Evolutionary conservation across 2,888 invertebrate species (phyloP).

Genomic region (Drosophila prostipennis): DNA sequence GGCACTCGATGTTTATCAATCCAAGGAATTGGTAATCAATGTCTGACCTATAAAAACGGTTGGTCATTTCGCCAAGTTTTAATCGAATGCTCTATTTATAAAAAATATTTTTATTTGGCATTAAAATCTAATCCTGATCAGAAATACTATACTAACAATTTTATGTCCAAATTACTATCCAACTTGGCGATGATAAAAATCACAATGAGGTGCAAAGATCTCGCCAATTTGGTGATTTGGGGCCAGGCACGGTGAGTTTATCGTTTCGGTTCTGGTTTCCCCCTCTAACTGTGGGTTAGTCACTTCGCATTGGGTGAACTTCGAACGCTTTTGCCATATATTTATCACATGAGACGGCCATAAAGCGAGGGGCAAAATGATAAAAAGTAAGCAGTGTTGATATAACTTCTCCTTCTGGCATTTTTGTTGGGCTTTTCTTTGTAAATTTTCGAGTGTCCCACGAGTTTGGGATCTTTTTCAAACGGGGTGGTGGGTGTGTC

Average conservation of each 20-base stretch:
- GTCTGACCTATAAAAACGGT: conserved; percentile 5
- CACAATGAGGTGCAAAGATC: conserved; percentile 17
- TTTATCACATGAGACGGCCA: conserved; percentile 49
- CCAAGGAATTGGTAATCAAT: background rate
- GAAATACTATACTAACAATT: no score
- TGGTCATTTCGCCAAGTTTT: background rate
- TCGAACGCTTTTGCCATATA: conserved; percentile 44
- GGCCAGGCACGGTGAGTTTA: conserved; percentile 1
- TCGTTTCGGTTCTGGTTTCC: conserved; percentile 15
- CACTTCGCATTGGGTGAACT: conserved; percentile 35
- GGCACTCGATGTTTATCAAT: conserved; percentile 6
- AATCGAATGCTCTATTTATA: background rate
- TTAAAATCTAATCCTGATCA: no score
- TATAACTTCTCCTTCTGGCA: conserved; percentile 10
- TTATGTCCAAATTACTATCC: no score
- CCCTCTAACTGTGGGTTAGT: conserved; percentile 27
- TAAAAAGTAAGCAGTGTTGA: conserved; percentile 20
- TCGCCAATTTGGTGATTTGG: conserved; percentile 2
- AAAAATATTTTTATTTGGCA: no score
- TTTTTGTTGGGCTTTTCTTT: conserved; percentile 12
- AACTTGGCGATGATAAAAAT: background rate
- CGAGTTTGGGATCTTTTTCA: conserved; percentile 25
- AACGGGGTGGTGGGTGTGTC: conserved; percentile 6
- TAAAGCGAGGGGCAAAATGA: conserved; percentile 43
- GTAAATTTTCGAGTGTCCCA: conserved; percentile 9